Evolutionary conservation across 2,888 invertebrate species (phyloP), one percentile per base, ranked within the genome.

Genomic region (Andrena camellia): DNA sequence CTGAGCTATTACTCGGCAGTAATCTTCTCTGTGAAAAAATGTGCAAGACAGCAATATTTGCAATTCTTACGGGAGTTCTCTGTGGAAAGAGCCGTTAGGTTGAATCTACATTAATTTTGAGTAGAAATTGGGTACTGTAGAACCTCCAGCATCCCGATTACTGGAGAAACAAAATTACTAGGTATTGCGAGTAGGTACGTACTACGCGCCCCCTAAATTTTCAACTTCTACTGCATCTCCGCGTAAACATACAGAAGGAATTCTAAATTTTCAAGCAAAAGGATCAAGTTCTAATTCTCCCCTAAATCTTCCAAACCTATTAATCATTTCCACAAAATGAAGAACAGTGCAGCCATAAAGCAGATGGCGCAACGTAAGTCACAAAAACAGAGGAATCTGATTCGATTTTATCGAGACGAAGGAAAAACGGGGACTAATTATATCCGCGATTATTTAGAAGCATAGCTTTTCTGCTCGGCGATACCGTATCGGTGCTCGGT

Each of bases 1-100:
- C 67, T 50, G 63, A 57, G 50, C 26, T 63, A 69, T 66, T 75
- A 68, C 72, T 74, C 69, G n/a, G 63, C 66, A 84, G 67, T 73
- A 73, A 78, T 78, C 50, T 78, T 31, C 52, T 31, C 48, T 3
- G 52, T n/a, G 63, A 67, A 78, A 78, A 78, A 72, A 59, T 31
- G 1, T 17, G 31, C 13, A 31, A n/a, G 52, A 8, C 73, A 52
- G 23, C 48, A n/a, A 63, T 78, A 64, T 62, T 62, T 60, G 23
- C 60, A 20, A 42, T 66, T 77, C 64, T 77, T 70, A 35, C 52
- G 31, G 23, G n/a, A 64, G 29, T 42, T 33, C 69, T 33, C 42
- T 23, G 59, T 17, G n/a, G 17, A 50, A 42, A 6, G n/a, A 5
- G 20, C 75, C 62, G 62, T 42, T 76, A 62, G 35, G 10, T 23